Percentiles rank a stretch among this genome's conserved stretches.
phyloP scores from a whole-genome alignment of 2,888 invertebrate species.

The Apamea epomidion region DNA sequence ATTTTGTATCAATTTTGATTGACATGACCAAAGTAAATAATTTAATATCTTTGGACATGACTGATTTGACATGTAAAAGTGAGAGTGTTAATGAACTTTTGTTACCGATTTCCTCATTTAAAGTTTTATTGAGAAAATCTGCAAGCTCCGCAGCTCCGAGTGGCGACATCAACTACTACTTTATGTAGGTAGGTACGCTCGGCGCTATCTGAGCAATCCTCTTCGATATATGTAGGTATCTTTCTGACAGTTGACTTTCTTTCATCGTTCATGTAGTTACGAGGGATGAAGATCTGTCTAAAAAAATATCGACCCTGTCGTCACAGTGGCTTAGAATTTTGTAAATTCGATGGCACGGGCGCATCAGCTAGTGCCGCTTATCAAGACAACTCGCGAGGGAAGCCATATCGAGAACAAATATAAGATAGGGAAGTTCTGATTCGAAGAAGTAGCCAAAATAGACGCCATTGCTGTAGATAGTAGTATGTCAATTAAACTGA shows the following conservation, averaged over 20 bases:
- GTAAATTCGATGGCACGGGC: background rate
- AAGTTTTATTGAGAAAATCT: background rate
- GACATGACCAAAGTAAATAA: too few relatives aligned
- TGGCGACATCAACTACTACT: background rate
- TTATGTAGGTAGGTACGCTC: background rate
- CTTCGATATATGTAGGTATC: too few relatives aligned
- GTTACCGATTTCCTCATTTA: background rate
- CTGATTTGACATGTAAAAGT: too few relatives aligned
- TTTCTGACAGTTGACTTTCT: background rate
- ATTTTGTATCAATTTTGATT: too few relatives aligned
- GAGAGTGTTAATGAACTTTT: too few relatives aligned
- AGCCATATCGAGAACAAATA: background rate
- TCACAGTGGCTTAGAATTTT: background rate
- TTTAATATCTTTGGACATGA: too few relatives aligned
- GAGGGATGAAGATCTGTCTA: background rate
- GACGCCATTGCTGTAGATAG: background rate
- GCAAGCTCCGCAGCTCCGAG: background rate
- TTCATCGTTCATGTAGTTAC: background rate
- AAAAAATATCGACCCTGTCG: background rate
- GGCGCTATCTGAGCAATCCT: background rate
- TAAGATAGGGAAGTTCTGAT: conserved; percentile 28
- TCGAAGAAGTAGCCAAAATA: conserved; percentile 21
- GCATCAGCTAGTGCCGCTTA: background rate
- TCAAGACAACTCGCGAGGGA: conserved; percentile 4
- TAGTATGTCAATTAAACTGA: conserved; percentile 7